Evolutionary conservation across 1,140 invertebrate species (phyloP), one percentile per base, ranked within the genome.

Genomic region (Ceratosolen solmsi): DNA sequence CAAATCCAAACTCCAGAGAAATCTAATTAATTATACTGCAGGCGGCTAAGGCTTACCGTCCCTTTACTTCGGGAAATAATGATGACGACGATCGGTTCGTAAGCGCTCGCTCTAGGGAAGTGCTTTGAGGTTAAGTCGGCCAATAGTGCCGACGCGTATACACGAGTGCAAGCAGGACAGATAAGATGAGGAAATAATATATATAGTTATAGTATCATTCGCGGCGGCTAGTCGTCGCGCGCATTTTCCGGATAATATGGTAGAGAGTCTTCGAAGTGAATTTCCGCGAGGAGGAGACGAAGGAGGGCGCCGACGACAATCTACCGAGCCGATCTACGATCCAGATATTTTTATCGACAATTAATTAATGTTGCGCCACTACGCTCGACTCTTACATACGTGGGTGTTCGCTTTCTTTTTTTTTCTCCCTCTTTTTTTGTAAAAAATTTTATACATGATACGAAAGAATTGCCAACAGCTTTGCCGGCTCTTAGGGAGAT

Each of bases 111-210:
- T 70, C 17, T 9, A 54, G 30, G 60, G 9, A 78, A 51, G 5
- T 38, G 15, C 25, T 79, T 79, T 58, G 33, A 79, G 77, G 77
- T 79, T 79, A 79, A 33, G 51, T 71, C 15, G 7, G 8, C 30
- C 2, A 71, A 68, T 78, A 65, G 76, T 79, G 77, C 77, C 65
- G 65, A 79, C 33, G 65, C 77, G 65, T 58, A 58, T 68, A 54
- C 77, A 56, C 76, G 49, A 46, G 72, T 56, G 30, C 49, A 13
- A 36, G 46, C 1, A 56, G 30, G 46, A 74, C 5, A 20, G 46
- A 74, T 56, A 3, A 38, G 36, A 13, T 36, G 46, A 74, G 51
- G 63, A 68, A 68, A 68, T 38, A n/a, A n/a, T 68, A 38, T 68
- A 68, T 68, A 68, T 68, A 68, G 63, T n/a, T 68, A 68, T 68